Base-by-base conservation (phyloP, 2,888 invertebrate genomes). In the Lypha dubia region DNA sequence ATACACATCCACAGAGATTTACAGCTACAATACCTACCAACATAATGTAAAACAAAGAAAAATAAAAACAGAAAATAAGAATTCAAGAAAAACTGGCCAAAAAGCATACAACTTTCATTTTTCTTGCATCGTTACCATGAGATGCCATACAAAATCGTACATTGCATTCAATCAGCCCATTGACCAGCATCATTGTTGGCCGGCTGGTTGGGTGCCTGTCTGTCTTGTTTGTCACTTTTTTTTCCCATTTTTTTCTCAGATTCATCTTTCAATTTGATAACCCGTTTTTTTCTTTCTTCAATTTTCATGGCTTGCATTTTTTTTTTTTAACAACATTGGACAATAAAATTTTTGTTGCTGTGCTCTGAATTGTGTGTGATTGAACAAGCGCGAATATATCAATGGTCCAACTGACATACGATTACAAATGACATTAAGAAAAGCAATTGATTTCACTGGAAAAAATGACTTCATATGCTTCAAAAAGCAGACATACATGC, bases 371-470 rank as follows among this genome's bases (percentile, higher is more conserved):
- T 60, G 67, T 38, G 24, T 75, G 17, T 51, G 65, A 22, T 11
- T 62, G 35, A 8, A 35, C 44, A 22, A 49, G 49, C 58, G 51
- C 32, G 8, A 56, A 9, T 44, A 13, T 76, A 49, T 71, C 41
- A 74, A 67, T 74, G 60, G 22, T 58, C 7, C 58, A 79, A 51
- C 20, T 79, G 60, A 22, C 38, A 80, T 60, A 44, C 73, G 49
- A 74, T 60, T 68, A 68, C 49, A 74, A 67, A 80, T 80, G 74
- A 68, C 80, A 74, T 67, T 32, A 74, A 74, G 80, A 67, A 80
- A 67, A 74, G 67, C 74, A 74, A 80, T 74, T 74, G 80, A 80
- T 80, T 80, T 80, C 53, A 74, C 74, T 80, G 32, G 22, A n/a
- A 44, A 67, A 38, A 44, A 58, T 49, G 32, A 44, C 32, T 71